Evolutionary conservation across 2,797 vertebrate species (phyloP), one percentile per base, ranked within the genome.

Genomic region (Chelonia mydas): DNA sequence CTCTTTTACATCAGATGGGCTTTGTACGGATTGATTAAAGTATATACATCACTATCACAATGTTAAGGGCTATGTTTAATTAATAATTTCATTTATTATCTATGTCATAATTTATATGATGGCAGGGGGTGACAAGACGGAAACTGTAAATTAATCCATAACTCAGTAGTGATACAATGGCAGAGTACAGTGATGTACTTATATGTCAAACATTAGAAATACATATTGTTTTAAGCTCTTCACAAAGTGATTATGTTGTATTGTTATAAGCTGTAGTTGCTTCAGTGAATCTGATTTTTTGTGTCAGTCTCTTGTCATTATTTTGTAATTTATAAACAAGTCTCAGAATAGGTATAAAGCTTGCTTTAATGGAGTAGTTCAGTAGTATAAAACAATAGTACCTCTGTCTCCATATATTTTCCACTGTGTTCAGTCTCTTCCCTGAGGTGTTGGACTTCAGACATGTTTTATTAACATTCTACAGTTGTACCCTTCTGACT

Each of bases 401-500:
- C 68, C 85, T 96, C 93, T 95, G 78, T 91, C 88, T 96, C 87
- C 68, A 27, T 89, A 41, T 86, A 96, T 96, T 95, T 96, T 95
- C 91, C 0, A 1, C 82, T 89, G 83, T 61, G 37, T 94, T 97
- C 89, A 97, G 92, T 88, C 90, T 97, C 92, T 97, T 97, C 96
- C 97, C 96, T 91, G 95, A 97, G 89, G 95, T 97, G 94, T 93
- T 94, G 92, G 94, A 96, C 94, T 95, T 97, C 93, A 97, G 95
- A 95, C 92, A 95, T 1, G 0, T 97, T 97, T 97, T 98, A 97
- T 98, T 97, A 97, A 97, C 94, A 97, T 98, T 98, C 97, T 92
- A 85, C 94, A 96, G 96, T 85, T 97, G 96, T 97, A 96, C 97
- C 96, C 95, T 97, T 96, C 95, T 97, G 94, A 97, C 97, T 97